phyloP scores from a whole-genome alignment of 2,797 vertebrate genomes.

The Parambassis ranga region DNA sequence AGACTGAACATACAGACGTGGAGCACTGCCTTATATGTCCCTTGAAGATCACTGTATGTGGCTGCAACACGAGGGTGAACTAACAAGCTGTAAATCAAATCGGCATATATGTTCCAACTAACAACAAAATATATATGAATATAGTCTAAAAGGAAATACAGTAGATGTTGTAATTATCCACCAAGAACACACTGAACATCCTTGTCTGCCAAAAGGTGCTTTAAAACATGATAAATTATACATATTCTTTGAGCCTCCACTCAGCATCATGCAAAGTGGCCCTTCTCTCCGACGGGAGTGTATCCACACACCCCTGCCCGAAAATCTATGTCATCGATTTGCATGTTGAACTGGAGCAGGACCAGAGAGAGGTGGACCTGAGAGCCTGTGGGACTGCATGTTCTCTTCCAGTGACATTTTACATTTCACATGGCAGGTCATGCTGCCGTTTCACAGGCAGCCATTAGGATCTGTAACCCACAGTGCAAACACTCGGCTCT shows the following conservation, averaged over 20 bases:
- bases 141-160: too few relatives aligned
- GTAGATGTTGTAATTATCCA: not conserved
- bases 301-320: conserved; percentile 14
- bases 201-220: not conserved
- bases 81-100: not conserved
- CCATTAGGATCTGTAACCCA: not conserved
- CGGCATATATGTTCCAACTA: too few relatives aligned
- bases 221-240: not conserved
- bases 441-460: not conserved
- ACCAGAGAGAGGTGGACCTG: conserved; percentile 28
- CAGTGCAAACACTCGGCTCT: not conserved
- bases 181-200: not conserved
- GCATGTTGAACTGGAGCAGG: conserved; percentile 49
- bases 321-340: conserved; percentile 66
- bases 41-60: not conserved
- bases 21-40: conserved; percentile 38
- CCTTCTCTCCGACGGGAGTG: not conserved
- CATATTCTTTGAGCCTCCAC: not conserved
- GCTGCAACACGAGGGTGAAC: not conserved
- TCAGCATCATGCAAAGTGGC: not conserved
- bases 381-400: conserved; percentile 22
- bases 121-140: too few relatives aligned
- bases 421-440: conserved; percentile 9
- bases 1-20: not conserved
- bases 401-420: conserved; percentile 34